Evolutionary conservation across 2,888 invertebrate species (phyloP).

Genomic region (Rhagonycha fulva): DNA sequence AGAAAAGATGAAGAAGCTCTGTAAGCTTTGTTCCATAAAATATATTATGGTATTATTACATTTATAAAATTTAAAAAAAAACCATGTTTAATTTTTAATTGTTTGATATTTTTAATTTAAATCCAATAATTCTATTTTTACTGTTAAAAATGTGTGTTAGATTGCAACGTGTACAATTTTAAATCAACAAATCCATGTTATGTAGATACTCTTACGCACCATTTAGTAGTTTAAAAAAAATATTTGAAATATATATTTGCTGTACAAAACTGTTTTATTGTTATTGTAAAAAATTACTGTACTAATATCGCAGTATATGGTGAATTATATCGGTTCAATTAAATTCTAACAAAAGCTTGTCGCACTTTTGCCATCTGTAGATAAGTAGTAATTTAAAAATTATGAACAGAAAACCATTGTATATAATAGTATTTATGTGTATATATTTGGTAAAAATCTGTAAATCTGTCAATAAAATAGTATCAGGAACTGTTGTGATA

Average conservation of each 20-base stretch:
- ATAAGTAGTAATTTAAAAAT: constrained; percentile 11
- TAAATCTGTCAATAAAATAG: constrained; percentile 52
- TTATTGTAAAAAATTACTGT: constrained; percentile 47
- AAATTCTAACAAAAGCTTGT: constrained; percentile 2
- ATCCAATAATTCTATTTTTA: background rate
- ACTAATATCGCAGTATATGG: constrained; percentile 51
- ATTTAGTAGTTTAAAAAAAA: constrained; percentile 21
- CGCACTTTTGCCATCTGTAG: background rate
- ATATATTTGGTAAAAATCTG: constrained; percentile 56
- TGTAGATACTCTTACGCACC: background rate
- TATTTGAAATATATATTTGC: constrained; percentile 47
- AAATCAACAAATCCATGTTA: background rate
- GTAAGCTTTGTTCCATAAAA: background rate
- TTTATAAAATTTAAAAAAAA: too few species aligned
- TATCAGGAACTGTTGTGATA: constrained; percentile 53
- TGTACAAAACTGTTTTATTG: constrained; percentile 50
- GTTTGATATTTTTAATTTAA: background rate
- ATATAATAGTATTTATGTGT: constrained; percentile 48
- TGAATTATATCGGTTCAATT: constrained; percentile 16
- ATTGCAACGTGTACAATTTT: background rate
- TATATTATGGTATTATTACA: background rate
- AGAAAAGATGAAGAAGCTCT: background rate
- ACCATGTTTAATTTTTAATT: too few species aligned
- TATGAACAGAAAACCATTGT: constrained; percentile 52
- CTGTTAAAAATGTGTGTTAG: background rate